Conservation (phyloP, 2,113 vertebrate species). For the Trichechus manatus region DNA sequence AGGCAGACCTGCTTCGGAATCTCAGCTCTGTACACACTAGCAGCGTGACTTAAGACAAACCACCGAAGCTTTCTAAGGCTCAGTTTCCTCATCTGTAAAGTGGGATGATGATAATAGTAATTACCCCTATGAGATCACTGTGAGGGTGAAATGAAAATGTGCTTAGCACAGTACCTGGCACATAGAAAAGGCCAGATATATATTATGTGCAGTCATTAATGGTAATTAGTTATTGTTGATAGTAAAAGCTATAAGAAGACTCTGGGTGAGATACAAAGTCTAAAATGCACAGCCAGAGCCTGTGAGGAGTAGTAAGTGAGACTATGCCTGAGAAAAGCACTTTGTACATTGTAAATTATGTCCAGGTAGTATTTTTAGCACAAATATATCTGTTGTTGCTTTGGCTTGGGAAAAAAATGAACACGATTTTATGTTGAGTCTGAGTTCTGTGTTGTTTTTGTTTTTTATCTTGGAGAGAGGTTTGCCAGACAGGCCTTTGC, state of each 20-base stretch:
- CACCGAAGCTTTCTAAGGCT: not conserved
- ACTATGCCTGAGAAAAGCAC: not conserved
- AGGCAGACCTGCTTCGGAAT: not conserved
- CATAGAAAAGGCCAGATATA: not conserved
- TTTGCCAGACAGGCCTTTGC: slow-evolving; percentile 7
- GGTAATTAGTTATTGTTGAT: not conserved
- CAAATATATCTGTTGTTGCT: not conserved
- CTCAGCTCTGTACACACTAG: not conserved
- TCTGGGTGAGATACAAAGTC: not conserved
- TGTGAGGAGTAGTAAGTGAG: not conserved
- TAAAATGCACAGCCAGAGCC: not conserved
- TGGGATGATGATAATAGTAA: not conserved
- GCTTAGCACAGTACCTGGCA: not conserved
- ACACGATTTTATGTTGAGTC: not conserved
- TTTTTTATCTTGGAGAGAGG: slow-evolving; percentile 17
- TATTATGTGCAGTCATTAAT: not conserved
- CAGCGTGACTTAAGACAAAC: not conserved
- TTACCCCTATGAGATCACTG: not conserved
- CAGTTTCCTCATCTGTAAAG: not conserved
- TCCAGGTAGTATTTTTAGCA: not conserved
- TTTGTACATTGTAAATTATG: not conserved
- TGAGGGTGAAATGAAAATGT: not conserved
- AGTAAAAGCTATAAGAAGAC: not conserved
- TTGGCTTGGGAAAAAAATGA: slow-evolving; percentile 27
- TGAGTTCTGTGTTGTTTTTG: not conserved